Percentiles rank a stretch among this genome's conserved stretches.
Evolutionary conservation across 2,888 invertebrate genomes (phyloP).

Genomic region (Sphinx pinastri): DNA sequence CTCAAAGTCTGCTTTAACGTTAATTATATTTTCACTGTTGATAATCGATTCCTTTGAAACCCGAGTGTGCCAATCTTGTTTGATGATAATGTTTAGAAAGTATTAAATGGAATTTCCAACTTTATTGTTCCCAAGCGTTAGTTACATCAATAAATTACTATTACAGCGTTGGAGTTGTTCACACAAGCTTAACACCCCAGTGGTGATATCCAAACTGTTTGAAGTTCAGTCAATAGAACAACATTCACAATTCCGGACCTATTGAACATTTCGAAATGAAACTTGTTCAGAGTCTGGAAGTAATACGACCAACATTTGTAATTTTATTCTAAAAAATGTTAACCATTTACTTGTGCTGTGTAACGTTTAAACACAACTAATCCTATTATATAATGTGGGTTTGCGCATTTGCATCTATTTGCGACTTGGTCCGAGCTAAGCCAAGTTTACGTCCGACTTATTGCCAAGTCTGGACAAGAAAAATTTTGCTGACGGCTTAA

Average conservation of each 20-base stretch:
- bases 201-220: conserved; percentile 26
- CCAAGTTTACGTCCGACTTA: conserved; percentile 11
- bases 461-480: conserved; percentile 15
- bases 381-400: conserved; percentile 17
- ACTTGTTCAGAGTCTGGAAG: not conserved
- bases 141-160: conserved; percentile 27
- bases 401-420: conserved; percentile 15
- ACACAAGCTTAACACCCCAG: conserved; percentile 27
- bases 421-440: conserved; percentile 1
- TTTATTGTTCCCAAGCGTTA: not conserved
- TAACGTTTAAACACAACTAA: conserved; percentile 7
- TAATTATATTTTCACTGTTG: not conserved
- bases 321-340: not conserved
- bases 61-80: not conserved
- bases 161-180: conserved; percentile 22
- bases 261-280: conserved; percentile 15
- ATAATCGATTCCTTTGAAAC: not conserved
- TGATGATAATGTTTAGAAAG: not conserved
- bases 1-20: not conserved
- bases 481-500: conserved; percentile 7
- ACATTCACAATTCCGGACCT: conserved; percentile 1
- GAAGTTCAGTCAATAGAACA: conserved; percentile 24
- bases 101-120: conserved; percentile 9
- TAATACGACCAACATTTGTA: not conserved
- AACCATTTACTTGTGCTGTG: not conserved